Evolutionary conservation across 2,113 vertebrate species (phyloP).

Genomic region (Dipodomys ordii): DNA sequence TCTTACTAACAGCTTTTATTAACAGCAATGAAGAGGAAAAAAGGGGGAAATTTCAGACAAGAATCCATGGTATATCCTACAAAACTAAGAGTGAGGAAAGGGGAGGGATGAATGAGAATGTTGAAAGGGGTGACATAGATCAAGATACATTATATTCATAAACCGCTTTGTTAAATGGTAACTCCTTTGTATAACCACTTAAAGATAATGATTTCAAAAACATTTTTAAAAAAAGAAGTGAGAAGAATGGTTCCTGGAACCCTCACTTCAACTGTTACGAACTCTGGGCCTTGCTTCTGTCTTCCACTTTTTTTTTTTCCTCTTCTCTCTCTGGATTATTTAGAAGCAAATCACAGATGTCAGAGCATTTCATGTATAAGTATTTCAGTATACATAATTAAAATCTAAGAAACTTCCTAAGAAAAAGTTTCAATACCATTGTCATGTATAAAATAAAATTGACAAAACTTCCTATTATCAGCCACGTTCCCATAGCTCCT

Average conservation of each 20-base stretch:
- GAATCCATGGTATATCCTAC: too few relatives aligned
- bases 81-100: too few relatives aligned
- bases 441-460: conserved; percentile 33
- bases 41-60: too few relatives aligned
- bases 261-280: background rate
- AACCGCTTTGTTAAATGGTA: too few relatives aligned
- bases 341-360: background rate
- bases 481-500: too few relatives aligned
- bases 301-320: background rate
- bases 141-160: too few relatives aligned
- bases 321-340: background rate
- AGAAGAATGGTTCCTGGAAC: background rate
- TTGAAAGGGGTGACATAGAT: too few relatives aligned
- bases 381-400: background rate
- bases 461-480: background rate
- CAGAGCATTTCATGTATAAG: background rate
- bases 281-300: background rate
- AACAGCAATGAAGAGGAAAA: too few relatives aligned
- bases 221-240: background rate
- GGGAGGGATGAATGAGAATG: too few relatives aligned
- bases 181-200: too few relatives aligned
- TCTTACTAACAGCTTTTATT: background rate
- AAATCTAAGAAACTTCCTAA: background rate
- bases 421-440: background rate
- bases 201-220: too few relatives aligned